Evolutionary conservation across 1,140 invertebrate genomes (phyloP), one percentile per base, ranked within the genome.

Genomic region (Sitodiplosis mosellana): DNA sequence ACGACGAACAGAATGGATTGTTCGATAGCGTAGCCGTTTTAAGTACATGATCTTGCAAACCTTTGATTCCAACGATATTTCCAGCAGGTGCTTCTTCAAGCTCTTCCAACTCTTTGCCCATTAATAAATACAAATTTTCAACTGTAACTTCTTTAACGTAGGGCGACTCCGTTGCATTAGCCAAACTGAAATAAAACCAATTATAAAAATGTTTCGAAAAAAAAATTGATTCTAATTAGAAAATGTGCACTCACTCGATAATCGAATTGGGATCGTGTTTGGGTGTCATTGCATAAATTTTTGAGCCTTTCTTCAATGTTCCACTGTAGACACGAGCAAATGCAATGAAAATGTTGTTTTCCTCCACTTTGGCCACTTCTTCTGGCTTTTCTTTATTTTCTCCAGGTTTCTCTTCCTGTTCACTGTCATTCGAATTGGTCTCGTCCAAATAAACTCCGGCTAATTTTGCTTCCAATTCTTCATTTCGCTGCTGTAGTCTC

Each of bases 321-420:
- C 94, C 93, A 65, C 89, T 95, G 62, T 90, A 97, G 33, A 97
- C 74, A 57, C 93, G 73, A 15, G 90, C 89, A 73, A 98, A 93
- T 2, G 89, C 94, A 50, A 99, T 72, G 59, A 97, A 86, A 48
- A 76, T 77, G 52, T 80, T 76, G 49, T 83, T 75, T 48, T 69
- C 60, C 45, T 64, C 58, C 47, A 56, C 51, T 52, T 64, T 59
- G 34, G 47, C 42, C 2, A 52, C 50, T 52, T 52, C 50, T 19
- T 45, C 46, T 22, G 50, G 52, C 49, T 34, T 46, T 43, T 51
- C 36, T 33, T 38, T 19, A 5, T 48, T 33, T 45, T 49, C 49
- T 47, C 60, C 55, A n/a, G 56, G 53, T 41, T 42, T 48, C 47
- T 48, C 54, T 42, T 56, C 50, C 59, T 60, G 50, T 60, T 67